A percentile compares a stretch with the other conserved stretches of the same genome.
Evolutionary conservation across 2,113 vertebrate species (phyloP).

Genomic region (Ursus arctos): DNA sequence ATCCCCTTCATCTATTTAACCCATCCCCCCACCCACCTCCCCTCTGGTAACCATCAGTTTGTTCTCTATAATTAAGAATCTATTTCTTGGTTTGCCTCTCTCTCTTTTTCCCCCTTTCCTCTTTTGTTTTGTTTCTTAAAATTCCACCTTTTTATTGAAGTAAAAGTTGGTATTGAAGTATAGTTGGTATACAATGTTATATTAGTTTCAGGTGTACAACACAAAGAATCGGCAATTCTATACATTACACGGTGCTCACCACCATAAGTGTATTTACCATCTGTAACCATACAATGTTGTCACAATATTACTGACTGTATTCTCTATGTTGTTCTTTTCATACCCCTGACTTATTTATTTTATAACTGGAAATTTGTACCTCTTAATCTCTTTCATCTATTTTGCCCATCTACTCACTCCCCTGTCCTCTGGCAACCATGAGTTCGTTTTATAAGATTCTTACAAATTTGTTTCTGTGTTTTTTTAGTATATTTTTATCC

Average conservation of each 20-base stretch:
- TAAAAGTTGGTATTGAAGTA: neutral
- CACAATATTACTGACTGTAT: neutral
- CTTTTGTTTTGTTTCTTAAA: neutral
- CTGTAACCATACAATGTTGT: neutral
- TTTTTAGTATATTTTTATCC: neutral
- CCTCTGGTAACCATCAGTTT: neutral
- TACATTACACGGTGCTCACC: neutral
- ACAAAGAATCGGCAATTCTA: neutral
- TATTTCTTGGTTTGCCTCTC: neutral
- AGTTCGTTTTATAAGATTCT: neutral
- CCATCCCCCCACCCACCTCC: neutral
- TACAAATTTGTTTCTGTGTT: neutral
- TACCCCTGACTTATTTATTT: neutral
- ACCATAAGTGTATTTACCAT: neutral
- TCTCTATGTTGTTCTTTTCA: neutral
- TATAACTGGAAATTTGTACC: neutral
- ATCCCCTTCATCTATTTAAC: neutral
- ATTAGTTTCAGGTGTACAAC: neutral
- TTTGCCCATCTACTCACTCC: neutral
- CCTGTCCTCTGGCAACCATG: neutral
- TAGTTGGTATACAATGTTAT: neutral
- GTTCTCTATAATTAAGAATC: neutral
- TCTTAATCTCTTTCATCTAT: neutral
- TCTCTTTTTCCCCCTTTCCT: neutral
- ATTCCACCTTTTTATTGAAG: neutral